Percentiles rank a stretch among this genome's conserved stretches.
Evolutionary conservation across 30 jellyfish, hydroid and myxozoan genomes (phyloP).

Genomic region (Pelagia noctiluca): DNA sequence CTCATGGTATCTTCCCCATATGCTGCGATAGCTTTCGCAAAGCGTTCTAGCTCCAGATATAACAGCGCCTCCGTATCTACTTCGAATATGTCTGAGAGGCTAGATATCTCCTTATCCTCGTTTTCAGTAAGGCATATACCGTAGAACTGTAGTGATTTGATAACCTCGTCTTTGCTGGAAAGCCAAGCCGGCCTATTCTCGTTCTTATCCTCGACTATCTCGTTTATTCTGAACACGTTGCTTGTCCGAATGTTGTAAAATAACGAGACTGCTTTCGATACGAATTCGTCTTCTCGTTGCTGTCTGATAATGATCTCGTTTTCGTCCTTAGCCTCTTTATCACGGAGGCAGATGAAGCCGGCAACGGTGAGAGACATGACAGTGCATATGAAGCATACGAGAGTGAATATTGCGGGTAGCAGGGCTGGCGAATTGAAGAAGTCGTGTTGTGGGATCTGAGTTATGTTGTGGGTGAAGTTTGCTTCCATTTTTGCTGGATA

Average conservation of each 20-base stretch:
- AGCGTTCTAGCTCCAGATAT: slow-evolving; percentile 88
- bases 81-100: slow-evolving; percentile 81
- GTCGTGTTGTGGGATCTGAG: neutral
- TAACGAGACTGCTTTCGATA: slow-evolving; percentile 71
- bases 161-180: slow-evolving; percentile 72
- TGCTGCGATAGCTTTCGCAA: slow-evolving; percentile 81
- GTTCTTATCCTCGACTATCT: slow-evolving; percentile 75
- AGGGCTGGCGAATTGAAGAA: slow-evolving; percentile 39
- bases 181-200: slow-evolving; percentile 93
- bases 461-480: slow-evolving; percentile 22
- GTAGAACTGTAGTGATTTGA: slow-evolving; percentile 61
- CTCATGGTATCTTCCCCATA: slow-evolving; percentile 75
- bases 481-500: slow-evolving; percentile 14
- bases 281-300: slow-evolving; percentile 83
- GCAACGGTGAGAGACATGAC: slow-evolving; percentile 86
- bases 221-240: slow-evolving; percentile 78
- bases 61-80: slow-evolving; percentile 90
- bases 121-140: slow-evolving; percentile 84
- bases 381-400: slow-evolving; percentile 86
- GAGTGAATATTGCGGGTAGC: slow-evolving; percentile 88
- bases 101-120: slow-evolving; percentile 72
- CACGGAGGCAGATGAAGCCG: slow-evolving; percentile 89
- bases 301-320: slow-evolving; percentile 61
- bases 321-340: slow-evolving; percentile 90
- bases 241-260: slow-evolving; percentile 84